Base-by-base conservation (phyloP, 2,888 invertebrate species). In the Drymonia ruficornis region DNA sequence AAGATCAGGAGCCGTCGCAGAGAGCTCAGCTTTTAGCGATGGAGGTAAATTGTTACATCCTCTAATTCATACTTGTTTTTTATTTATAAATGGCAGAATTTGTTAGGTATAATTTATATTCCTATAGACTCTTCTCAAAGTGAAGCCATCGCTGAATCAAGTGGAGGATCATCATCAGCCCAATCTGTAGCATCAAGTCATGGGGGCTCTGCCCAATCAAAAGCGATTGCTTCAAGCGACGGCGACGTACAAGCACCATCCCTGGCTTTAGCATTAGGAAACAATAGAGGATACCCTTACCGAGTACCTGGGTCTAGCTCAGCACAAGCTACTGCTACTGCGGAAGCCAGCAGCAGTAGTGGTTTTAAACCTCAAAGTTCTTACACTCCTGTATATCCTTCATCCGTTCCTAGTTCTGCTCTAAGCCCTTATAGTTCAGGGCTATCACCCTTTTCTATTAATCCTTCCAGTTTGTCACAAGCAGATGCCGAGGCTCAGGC, bases 1-100 rank as follows among this genome's bases (percentile, higher is more conserved):
- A 7, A 55, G 62, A n/a, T 67, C 65, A 1, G 68, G 63, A 4
- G 53, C 56, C 42, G 23, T 58, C n/a, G 45, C 50, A 48, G 50
- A 56, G 11, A 63, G 38, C 49, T 55, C 49, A 50, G 59, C 34
- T 31, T 44, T 45, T 38, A 65, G 47, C 51, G 56, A 51, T 43
- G 59, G 53, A 51, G 56, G 65, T 63, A 49, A 49, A 16, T 11
- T 42, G 29, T 19, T 13, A 9, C 0, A 18, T 16, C 18, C 16
- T 44, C 1, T 40, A 34, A 9, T n/a, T n/a, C n/a, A n/a, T n/a
- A n/a, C 11, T 38, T 38, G 5, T 8, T 38, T 3, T 12, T n/a
- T 38, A 4, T n/a, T 15, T 15, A 6, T 38, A 38, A 12, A 12
- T 38, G 1, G n/a, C 31, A n/a, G 11, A n/a, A n/a, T n/a, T 3